Evolutionary conservation across 2,888 invertebrate species (phyloP).

Genomic region (Dryadula phaetusa): DNA sequence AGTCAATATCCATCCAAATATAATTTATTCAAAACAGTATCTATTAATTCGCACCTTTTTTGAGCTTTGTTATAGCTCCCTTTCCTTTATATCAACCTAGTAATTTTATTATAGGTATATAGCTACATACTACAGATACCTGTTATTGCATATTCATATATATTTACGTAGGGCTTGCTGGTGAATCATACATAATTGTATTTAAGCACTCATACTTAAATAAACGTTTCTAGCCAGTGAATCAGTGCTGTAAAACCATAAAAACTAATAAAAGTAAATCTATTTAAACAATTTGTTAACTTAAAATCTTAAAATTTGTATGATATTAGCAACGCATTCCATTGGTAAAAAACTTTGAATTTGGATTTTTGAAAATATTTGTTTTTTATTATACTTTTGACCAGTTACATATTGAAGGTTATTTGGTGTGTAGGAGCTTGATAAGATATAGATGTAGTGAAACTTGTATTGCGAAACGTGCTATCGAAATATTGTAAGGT

Average conservation of each 20-base stretch:
- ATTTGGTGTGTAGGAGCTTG: conserved; percentile 33
- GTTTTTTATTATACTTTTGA: conserved; percentile 36
- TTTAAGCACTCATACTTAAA: conserved; percentile 3
- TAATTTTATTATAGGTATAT: neutral
- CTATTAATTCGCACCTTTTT: no score
- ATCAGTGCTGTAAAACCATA: neutral
- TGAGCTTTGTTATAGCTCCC: no score
- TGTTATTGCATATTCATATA: neutral
- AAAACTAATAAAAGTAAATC: neutral
- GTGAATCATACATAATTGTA: conserved; percentile 15
- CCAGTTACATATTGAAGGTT: conserved; percentile 44
- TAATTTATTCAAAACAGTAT: no score
- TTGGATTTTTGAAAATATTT: conserved; percentile 32
- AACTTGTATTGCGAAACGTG: conserved; percentile 42
- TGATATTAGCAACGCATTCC: no score
- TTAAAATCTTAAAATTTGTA: neutral
- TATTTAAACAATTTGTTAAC: neutral
- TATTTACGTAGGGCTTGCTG: neutral
- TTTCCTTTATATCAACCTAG: neutral
- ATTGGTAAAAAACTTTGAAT: neutral
- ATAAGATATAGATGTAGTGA: conserved; percentile 42
- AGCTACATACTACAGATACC: neutral
- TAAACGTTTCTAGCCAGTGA: neutral
- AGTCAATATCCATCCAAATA: no score
- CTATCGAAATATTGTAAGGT: conserved; percentile 42